phyloP scores from a whole-genome alignment of 1,140 invertebrate species.

The Papilio polyxenes region DNA sequence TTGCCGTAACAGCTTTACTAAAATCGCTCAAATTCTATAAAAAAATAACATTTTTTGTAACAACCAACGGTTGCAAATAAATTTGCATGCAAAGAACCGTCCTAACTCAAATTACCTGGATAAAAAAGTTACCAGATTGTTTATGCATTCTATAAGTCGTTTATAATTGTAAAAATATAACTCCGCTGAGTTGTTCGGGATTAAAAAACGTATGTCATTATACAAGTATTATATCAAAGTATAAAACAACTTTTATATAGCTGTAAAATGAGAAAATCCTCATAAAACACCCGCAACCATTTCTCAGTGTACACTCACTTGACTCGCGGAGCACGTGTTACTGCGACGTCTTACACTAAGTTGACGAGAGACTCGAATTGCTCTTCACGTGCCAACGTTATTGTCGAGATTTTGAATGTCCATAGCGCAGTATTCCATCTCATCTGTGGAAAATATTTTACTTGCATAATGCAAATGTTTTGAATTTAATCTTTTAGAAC shows the following conservation, averaged over 20 bases:
- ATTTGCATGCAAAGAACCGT: too few species aligned
- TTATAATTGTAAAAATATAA: too few species aligned
- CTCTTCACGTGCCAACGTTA: conserved; percentile 55
- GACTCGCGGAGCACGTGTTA: conserved; percentile 17
- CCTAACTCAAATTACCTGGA: too few species aligned
- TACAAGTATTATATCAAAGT: neutral
- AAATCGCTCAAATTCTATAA: too few species aligned
- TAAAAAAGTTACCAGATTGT: too few species aligned
- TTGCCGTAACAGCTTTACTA: too few species aligned
- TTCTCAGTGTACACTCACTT: conserved; percentile 11
- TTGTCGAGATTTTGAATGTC: conserved; percentile 58
- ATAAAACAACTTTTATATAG: neutral
- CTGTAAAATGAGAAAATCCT: neutral
- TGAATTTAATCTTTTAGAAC: too few species aligned
- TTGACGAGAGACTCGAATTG: conserved; percentile 58
- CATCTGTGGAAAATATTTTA: neutral
- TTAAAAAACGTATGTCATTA: neutral
- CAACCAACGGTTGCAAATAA: too few species aligned
- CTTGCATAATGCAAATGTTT: neutral
- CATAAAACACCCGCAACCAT: conserved; percentile 15
- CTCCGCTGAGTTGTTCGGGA: too few species aligned
- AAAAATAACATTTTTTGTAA: too few species aligned
- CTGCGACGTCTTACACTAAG: conserved; percentile 49
- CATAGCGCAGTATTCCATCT: conserved; percentile 45
- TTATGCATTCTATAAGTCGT: too few species aligned